phyloP scores from a whole-genome alignment of 2,888 invertebrate species.

The Mythimna impura region DNA sequence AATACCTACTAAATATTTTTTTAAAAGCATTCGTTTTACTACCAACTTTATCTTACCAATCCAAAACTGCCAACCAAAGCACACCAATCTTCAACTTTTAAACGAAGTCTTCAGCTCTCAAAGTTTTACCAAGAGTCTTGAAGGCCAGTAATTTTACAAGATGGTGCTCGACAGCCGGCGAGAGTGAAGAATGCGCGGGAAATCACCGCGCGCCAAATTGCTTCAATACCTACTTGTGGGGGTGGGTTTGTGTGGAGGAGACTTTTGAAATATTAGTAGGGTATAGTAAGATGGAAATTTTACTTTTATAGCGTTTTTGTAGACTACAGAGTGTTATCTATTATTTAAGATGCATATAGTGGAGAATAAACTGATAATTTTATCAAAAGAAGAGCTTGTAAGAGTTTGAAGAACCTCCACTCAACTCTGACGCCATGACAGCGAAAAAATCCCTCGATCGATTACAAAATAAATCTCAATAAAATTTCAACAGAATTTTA shows the following conservation, averaged over 20 bases:
- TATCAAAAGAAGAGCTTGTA: too few relatives aligned
- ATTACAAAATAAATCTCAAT: too few relatives aligned
- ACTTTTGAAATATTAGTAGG: constrained; percentile 33
- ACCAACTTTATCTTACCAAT: constrained; percentile 18
- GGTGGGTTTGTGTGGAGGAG: constrained; percentile 23
- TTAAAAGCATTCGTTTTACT: constrained; percentile 18
- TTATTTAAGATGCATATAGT: too few relatives aligned
- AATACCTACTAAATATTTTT: background rate
- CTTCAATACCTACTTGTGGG: constrained; percentile 60
- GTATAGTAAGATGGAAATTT: background rate
- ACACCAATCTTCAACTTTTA: constrained; percentile 58
- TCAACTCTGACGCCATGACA: too few relatives aligned
- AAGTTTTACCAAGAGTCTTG: constrained; percentile 56
- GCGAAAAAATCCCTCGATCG: too few relatives aligned
- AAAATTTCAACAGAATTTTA: too few relatives aligned
- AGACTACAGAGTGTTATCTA: too few relatives aligned
- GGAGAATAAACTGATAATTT: too few relatives aligned
- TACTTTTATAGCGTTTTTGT: too few relatives aligned
- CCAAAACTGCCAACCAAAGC: constrained; percentile 30
- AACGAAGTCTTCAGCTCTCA: constrained; percentile 59
- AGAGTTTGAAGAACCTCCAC: too few relatives aligned
- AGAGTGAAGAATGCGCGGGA: constrained; percentile 79
- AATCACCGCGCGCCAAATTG: constrained; percentile 79
- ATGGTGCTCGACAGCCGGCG: constrained; percentile 71
- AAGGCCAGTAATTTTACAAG: constrained; percentile 65